phyloP scores from a whole-genome alignment of 2,113 vertebrate species.

The Todiramphus saurophagus region DNA sequence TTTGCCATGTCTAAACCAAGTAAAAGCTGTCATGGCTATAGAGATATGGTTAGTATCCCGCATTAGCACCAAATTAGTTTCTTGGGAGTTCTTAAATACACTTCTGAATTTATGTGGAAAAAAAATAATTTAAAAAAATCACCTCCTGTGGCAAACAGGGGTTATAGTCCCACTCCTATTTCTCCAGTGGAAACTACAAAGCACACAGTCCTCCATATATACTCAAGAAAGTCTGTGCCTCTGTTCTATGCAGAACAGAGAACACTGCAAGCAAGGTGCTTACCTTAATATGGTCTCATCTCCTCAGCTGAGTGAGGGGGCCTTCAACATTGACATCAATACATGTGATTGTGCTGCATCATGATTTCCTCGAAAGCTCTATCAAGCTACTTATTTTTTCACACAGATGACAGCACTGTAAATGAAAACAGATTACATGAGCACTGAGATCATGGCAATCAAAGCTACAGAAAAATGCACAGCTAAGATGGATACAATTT shows the following conservation, averaged over 20 bases:
- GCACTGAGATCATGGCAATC: background rate
- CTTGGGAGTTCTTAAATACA: background rate
- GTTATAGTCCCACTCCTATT: background rate
- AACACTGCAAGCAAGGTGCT: background rate
- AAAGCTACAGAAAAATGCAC: background rate
- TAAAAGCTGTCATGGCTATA: background rate
- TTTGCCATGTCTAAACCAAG: background rate
- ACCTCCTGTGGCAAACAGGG: background rate
- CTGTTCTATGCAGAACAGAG: background rate
- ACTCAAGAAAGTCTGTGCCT: background rate
- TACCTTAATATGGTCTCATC: background rate
- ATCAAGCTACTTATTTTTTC: background rate
- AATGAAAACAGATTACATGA: background rate
- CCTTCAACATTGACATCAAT: background rate
- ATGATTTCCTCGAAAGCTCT: background rate
- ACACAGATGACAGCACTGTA: background rate
- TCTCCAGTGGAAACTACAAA: background rate
- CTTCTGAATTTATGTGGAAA: background rate
- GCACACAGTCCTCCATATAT: background rate
- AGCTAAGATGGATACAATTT: background rate
- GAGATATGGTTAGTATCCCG: background rate
- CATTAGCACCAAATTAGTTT: background rate
- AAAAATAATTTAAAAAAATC: background rate
- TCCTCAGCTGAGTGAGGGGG: background rate
- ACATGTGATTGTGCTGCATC: background rate